Percentiles rank a stretch among this genome's conserved stretches.
Evolutionary conservation across 2,888 invertebrate genomes (phyloP).

Genomic region (Coelinius sp.): DNA sequence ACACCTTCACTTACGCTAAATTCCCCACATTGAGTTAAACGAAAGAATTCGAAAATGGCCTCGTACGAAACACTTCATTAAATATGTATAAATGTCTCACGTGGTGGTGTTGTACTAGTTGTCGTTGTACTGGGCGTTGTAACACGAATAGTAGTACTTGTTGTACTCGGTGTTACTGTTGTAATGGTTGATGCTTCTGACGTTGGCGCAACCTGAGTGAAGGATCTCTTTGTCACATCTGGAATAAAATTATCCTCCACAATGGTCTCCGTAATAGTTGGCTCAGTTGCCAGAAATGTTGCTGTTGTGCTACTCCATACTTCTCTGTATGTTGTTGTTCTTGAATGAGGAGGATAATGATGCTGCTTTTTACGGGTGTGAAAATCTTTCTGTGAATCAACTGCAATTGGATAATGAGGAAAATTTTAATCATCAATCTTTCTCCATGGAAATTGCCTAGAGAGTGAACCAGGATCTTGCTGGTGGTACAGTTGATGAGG

Average conservation of each 20-base stretch:
- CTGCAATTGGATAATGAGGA: slow-evolving; percentile 72
- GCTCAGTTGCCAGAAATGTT: slow-evolving; percentile 65
- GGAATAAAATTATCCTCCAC: slow-evolving; percentile 65
- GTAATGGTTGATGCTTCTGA: slow-evolving; percentile 60
- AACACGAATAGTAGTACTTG: slow-evolving; percentile 67
- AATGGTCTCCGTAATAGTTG: slow-evolving; percentile 55
- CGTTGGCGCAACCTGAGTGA: slow-evolving; percentile 58
- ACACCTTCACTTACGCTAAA: too few species aligned
- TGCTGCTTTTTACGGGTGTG: slow-evolving; percentile 74
- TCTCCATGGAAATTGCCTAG: neutral
- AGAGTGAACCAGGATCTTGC: neutral
- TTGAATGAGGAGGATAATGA: slow-evolving; percentile 54
- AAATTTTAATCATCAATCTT: neutral
- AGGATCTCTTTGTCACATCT: slow-evolving; percentile 61
- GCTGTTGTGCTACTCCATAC: slow-evolving; percentile 73
- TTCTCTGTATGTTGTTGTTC: slow-evolving; percentile 71
- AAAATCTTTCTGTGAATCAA: slow-evolving; percentile 91
- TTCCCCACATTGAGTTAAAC: neutral
- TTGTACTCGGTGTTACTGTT: slow-evolving; percentile 65
- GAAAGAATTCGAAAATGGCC: neutral
- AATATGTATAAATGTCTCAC: slow-evolving; percentile 54
- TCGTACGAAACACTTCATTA: neutral
- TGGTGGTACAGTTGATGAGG: neutral
- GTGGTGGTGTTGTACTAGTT: slow-evolving; percentile 71
- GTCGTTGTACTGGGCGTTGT: slow-evolving; percentile 66